A percentile compares a stretch with the other conserved stretches of the same genome.
Conservation (phyloP, 2,888 invertebrate genomes). For the Ariolimax columbianus region DNA sequence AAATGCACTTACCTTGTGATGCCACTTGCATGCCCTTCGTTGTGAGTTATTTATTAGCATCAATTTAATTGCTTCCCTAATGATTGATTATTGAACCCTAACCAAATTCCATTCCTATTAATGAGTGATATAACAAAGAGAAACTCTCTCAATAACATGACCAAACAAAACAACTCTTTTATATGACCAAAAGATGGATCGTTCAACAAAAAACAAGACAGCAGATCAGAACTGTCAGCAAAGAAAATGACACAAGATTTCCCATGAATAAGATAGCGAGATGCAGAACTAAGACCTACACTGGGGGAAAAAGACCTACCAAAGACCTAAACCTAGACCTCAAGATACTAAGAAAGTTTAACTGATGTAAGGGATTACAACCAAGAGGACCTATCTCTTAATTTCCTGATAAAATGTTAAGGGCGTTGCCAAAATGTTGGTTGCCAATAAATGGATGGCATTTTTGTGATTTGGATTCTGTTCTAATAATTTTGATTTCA, state of each 20-base stretch:
- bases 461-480: neutral
- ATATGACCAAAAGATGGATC: no score
- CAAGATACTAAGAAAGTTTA: constrained; percentile 40
- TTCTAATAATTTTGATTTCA: constrained; percentile 22
- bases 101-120: constrained; percentile 1
- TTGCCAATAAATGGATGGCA: constrained; percentile 4
- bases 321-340: constrained; percentile 42
- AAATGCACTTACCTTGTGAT: constrained; percentile 37
- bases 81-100: neutral
- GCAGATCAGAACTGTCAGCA: neutral
- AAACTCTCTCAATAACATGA: neutral
- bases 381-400: constrained; percentile 42
- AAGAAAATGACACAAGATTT: neutral
- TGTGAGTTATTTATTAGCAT: neutral
- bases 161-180: constrained; percentile 1
- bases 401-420: neutral
- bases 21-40: constrained; percentile 27
- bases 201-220: no score
- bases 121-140: neutral
- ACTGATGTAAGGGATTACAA: constrained; percentile 52
- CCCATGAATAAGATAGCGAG: neutral
- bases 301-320: constrained; percentile 22
- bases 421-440: constrained; percentile 39
- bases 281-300: neutral
- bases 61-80: no score